Percentiles rank a stretch among this genome's conserved stretches.
Evolutionary conservation across 2,797 vertebrate species (phyloP).

Genomic region (Oreochromis grahami): DNA sequence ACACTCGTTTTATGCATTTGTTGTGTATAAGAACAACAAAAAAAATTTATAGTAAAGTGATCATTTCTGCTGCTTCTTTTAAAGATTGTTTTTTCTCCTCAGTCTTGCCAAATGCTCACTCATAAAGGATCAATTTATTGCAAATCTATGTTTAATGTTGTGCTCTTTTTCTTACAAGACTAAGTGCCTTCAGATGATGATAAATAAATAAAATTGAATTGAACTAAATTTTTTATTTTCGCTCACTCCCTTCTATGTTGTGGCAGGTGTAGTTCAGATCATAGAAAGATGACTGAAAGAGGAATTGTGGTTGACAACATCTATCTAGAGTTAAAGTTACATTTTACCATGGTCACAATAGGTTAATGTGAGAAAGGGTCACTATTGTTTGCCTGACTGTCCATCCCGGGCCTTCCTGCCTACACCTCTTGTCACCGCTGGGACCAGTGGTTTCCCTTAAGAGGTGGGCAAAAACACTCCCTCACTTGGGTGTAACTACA

Average conservation of each 20-base stretch:
- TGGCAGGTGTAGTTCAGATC: background rate
- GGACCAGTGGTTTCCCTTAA: background rate
- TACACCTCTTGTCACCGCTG: background rate
- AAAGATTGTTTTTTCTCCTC: background rate
- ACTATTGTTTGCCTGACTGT: background rate
- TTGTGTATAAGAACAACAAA: background rate
- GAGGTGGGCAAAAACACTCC: background rate
- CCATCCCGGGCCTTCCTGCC: accelerated
- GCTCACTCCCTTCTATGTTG: background rate
- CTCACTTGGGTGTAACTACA: background rate
- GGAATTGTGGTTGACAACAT: no score
- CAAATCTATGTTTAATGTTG: background rate
- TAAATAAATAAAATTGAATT: background rate
- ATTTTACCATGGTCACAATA: background rate
- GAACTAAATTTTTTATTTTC: accelerated
- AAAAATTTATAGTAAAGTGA: background rate
- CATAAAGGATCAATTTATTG: background rate
- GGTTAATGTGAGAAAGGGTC: background rate
- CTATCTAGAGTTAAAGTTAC: background rate
- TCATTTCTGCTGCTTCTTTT: background rate
- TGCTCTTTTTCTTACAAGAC: background rate
- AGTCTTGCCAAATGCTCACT: background rate
- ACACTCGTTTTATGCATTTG: background rate
- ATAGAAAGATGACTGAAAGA: background rate
- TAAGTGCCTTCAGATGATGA: background rate